A percentile compares a stretch with the other conserved stretches of the same genome.
These are phyloP conservation scores for Nannobrachium achirus DNA, from an alignment of 2,113 vertebrate species.

Conservation along the genomic window DNA sequence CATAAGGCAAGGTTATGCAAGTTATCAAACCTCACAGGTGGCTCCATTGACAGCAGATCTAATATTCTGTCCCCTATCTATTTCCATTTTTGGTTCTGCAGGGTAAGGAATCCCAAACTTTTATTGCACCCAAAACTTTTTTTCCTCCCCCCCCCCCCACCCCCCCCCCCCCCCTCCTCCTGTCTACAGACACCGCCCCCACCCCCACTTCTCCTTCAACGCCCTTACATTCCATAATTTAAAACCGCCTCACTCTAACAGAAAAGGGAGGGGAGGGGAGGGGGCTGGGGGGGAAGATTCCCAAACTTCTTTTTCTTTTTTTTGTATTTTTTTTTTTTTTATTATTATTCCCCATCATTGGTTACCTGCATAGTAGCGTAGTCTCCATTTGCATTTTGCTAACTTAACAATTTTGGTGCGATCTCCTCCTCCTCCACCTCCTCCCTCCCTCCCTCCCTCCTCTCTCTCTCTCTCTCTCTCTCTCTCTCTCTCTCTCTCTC, in stretches of 20 bases:
- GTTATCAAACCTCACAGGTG: not conserved
- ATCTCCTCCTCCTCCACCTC: conserved; percentile 40
- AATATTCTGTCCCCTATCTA: not conserved
- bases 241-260: conserved; percentile 25
- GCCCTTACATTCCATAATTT: conserved; percentile 5
- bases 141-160: not conserved
- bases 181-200: not conserved
- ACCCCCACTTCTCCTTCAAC: too few relatives aligned
- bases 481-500: conserved; percentile 12
- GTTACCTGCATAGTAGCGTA: conserved; percentile 27
- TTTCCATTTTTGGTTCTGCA: conserved; percentile 1
- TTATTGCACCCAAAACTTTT: not conserved
- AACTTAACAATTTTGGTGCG: conserved; percentile 47
- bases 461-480: not conserved
- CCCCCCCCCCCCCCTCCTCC: not conserved
- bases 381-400: conserved; percentile 65
- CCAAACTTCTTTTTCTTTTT: conserved; percentile 1
- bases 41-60: not conserved
- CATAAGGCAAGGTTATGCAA: not conserved
- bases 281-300: not conserved
- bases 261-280: conserved; percentile 22
- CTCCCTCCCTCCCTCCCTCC: too few relatives aligned
- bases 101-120: conserved; percentile 2
- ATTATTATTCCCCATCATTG: not conserved
- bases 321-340: not conserved